Conservation (phyloP, 92 coral and sea anemone genomes). For the Virgularia gustaviana region DNA sequence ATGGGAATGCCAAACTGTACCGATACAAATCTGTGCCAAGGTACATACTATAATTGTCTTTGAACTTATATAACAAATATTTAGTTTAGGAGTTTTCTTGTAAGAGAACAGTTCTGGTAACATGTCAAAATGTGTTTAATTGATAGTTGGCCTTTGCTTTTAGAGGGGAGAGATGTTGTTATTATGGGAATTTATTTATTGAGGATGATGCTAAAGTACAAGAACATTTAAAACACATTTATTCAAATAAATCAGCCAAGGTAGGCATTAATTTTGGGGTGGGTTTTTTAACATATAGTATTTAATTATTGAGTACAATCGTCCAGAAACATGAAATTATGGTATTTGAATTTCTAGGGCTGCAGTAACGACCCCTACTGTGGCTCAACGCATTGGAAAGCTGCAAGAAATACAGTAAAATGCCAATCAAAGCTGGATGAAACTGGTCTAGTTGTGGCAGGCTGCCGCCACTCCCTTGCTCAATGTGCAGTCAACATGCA, state of each 20-base stretch:
- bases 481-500: constrained; percentile 58
- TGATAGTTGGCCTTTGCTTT: not conserved
- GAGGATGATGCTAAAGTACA: constrained; percentile 8
- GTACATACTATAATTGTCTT: no score
- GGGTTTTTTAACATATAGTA: not conserved
- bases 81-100: no score
- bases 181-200: constrained; percentile 9
- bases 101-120: not conserved
- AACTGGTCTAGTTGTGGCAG: constrained; percentile 63
- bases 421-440: constrained; percentile 44
- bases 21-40: constrained; percentile 23
- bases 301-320: not conserved
- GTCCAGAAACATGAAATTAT: not conserved
- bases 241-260: constrained; percentile 12
- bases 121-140: not conserved
- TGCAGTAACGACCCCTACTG: constrained; percentile 28
- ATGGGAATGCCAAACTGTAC: constrained; percentile 21
- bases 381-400: constrained; percentile 62
- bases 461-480: constrained; percentile 56
- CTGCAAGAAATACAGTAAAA: constrained; percentile 42
- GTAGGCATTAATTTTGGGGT: not conserved
- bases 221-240: constrained; percentile 5
- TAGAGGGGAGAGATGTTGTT: constrained; percentile 12
- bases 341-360: constrained; percentile 22
- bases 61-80: no score